Evolutionary conservation across 2,797 vertebrate genomes (phyloP), one percentile per base, ranked within the genome.

Genomic region (Protosalanx chinensis): DNA sequence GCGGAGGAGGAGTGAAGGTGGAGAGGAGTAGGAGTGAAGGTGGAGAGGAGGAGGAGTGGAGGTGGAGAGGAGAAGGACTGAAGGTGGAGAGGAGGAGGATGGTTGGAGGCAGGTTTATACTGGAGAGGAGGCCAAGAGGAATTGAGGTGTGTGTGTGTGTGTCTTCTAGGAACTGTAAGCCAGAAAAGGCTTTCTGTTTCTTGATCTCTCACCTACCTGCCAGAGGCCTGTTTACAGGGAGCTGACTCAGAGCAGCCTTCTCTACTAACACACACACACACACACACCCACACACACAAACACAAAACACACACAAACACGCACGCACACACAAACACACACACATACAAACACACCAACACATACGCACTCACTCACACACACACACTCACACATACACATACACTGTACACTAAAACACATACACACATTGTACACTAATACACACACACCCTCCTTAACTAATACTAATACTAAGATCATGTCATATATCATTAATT

Each of bases 201-300:
- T 53, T 53, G 51, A 53, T 53, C 51, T 53, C 15, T 53, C 51
- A 53, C 51, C 51, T 53, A n/a, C 13, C 18, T n/a, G 51, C 68
- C 56, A 73, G 71, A 76, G 64, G 64, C 72, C 71, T 75, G 72
- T 78, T 78, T 79, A 79, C 71, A 53, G 15, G 51, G 51, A 53
- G 13, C 3, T 53, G 3, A 53, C 5, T 53, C 51, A 53, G 13
- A 18, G 37, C 67, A 71, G 64, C 68, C 32, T n/a, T 53, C 51
- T 16, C 20, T 12, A n/a, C n/a, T n/a, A n/a, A 4, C 29, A 33
- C 30, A 64, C 61, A 64, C 30, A 35, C 6, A 63, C 61, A 33
- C 61, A 33, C 37, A 66, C n/a, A 81, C 73, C 10, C 29, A 62
- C 60, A 62, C 60, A 62, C 30, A 32, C 60, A 62, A n/a, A 29